Conservation (phyloP, 2,113 vertebrate genomes). For the Macquaria ambigua region DNA sequence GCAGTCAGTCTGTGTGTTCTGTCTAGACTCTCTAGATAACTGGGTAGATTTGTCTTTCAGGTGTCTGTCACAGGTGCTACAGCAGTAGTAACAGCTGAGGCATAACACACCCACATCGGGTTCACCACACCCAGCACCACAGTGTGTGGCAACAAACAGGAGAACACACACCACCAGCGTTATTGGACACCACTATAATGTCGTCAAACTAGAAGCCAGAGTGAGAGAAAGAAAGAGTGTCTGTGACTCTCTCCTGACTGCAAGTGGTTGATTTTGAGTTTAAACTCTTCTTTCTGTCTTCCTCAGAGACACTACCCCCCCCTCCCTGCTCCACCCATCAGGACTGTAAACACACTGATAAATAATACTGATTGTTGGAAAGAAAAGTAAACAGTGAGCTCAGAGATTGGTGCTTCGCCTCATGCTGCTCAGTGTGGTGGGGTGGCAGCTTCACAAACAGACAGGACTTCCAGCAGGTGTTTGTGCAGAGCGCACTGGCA, state of each 20-base stretch:
- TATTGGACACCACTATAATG: background rate
- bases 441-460: background rate
- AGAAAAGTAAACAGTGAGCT: slow-evolving; percentile 9
- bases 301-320: too few relatives aligned
- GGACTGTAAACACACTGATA: slow-evolving; percentile 50
- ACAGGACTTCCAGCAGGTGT: slow-evolving; percentile 24
- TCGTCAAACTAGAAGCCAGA: slow-evolving; percentile 46
- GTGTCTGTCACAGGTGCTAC: background rate
- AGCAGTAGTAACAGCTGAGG: background rate
- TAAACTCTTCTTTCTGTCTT: background rate
- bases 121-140: background rate
- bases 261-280: background rate
- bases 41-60: background rate
- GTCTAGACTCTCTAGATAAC: background rate
- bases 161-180: background rate
- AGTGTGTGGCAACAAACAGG: background rate
- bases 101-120: background rate
- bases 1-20: background rate
- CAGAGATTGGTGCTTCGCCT: background rate
- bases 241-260: background rate
- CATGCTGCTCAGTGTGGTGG: background rate
- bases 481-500: background rate
- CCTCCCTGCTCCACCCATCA: background rate
- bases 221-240: background rate
- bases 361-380: slow-evolving; percentile 48